Conservation (phyloP, 1,140 invertebrate genomes). For the Heliconius eleuchia region DNA sequence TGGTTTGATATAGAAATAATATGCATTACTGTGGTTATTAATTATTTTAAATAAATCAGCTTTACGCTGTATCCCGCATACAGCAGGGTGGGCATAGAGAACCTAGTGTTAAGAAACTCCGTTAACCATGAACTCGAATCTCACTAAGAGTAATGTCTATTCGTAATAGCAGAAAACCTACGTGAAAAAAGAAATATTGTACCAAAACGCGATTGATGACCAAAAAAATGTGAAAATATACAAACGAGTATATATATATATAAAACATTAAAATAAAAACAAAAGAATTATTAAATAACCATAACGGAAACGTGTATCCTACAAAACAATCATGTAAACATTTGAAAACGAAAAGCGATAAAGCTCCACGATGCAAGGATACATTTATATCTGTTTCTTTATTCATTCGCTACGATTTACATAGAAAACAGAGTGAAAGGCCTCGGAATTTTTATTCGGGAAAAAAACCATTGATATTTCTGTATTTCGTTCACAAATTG, state of each 20-base stretch:
- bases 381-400: conserved; percentile 49
- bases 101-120: no score
- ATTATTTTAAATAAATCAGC: no score
- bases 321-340: conserved; percentile 23
- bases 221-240: no score
- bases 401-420: conserved; percentile 63
- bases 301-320: neutral
- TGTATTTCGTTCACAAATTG: conserved; percentile 24
- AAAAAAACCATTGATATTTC: conserved; percentile 12
- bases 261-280: neutral
- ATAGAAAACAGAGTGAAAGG: conserved; percentile 50
- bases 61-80: no score
- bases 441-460: conserved; percentile 27
- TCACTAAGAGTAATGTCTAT: no score
- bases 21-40: no score
- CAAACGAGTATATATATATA: neutral
- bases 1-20: no score
- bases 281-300: conserved; percentile 7
- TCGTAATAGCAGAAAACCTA: neutral
- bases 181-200: neutral
- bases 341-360: conserved; percentile 17
- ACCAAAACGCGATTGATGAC: neutral
- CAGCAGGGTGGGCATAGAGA: no score
- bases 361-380: conserved; percentile 20
- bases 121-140: no score